Evolutionary conservation across 2,888 invertebrate species (phyloP).

Genomic region (Dryocosmus kuriphilus): DNA sequence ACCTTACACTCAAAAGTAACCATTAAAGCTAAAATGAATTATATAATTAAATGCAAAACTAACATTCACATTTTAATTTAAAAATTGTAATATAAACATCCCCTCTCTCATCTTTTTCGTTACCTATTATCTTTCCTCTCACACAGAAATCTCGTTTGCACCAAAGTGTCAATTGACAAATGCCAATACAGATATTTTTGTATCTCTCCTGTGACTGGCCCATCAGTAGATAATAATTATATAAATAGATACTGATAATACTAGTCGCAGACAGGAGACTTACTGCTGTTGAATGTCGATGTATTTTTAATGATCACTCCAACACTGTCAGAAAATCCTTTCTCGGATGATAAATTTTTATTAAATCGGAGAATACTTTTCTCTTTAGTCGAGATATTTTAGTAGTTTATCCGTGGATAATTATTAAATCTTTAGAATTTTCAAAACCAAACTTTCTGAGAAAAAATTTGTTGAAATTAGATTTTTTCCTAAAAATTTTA

Average conservation of each 20-base stretch:
- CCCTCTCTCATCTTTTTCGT: neutral
- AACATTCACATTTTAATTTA: neutral
- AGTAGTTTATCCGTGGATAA: neutral
- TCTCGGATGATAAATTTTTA: conserved; percentile 19
- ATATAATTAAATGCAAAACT: neutral
- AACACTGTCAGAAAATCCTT: neutral
- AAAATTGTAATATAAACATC: neutral
- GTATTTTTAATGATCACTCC: conserved; percentile 5
- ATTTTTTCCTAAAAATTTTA: no score
- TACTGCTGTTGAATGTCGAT: conserved; percentile 11
- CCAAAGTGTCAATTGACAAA: neutral
- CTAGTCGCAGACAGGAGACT: neutral
- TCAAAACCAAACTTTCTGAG: no score
- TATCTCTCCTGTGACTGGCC: conserved; percentile 16
- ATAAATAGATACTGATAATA: conserved; percentile 26
- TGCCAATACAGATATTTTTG: conserved; percentile 4
- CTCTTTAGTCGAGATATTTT: neutral
- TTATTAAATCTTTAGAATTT: neutral
- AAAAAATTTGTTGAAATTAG: no score
- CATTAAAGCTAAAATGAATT: neutral
- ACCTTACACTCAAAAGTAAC: neutral
- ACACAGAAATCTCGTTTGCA: neutral
- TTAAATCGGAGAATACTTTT: neutral
- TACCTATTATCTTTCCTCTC: neutral
- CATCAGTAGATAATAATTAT: conserved; percentile 25